Conservation (phyloP, 2,113 vertebrate genomes). For the Labrus mixtus region DNA sequence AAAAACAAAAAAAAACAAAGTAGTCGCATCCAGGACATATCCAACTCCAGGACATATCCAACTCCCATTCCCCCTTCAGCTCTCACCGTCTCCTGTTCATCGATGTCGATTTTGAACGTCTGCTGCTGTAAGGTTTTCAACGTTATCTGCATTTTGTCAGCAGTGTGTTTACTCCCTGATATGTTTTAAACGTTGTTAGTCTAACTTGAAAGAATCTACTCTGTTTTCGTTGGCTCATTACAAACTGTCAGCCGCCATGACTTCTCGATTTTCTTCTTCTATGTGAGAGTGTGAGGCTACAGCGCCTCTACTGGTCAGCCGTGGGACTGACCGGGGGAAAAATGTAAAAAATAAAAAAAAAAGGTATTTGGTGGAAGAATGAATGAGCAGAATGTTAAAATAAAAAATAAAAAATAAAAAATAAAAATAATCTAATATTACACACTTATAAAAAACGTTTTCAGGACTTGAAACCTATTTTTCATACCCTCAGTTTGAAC, state of each 20-base stretch:
- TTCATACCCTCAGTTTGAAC: too few species aligned
- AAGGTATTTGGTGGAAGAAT: too few species aligned
- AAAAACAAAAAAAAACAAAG: not conserved
- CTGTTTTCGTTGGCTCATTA: slow-evolving; percentile 82
- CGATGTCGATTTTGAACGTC: slow-evolving; percentile 94
- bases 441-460: too few species aligned
- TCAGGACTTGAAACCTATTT: too few species aligned
- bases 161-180: not conserved
- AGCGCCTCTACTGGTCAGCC: slow-evolving; percentile 23
- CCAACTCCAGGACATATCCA: slow-evolving; percentile 41
- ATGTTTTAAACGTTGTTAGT: slow-evolving; percentile 3
- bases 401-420: too few species aligned
- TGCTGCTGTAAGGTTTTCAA: slow-evolving; percentile 96
- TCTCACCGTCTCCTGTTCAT: slow-evolving; percentile 88
- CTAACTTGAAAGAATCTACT: slow-evolving; percentile 62
- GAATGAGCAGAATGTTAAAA: too few species aligned
- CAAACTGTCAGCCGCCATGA: slow-evolving; percentile 85
- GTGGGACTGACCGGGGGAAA: too few species aligned
- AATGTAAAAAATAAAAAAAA: too few species aligned
- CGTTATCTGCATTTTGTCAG: slow-evolving; percentile 90
- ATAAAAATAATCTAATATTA: too few species aligned
- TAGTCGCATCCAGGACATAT: slow-evolving; percentile 6
- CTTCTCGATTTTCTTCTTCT: slow-evolving; percentile 73
- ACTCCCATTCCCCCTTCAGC: slow-evolving; percentile 54
- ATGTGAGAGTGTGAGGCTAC: accelerated